Percentiles rank a stretch among this genome's conserved stretches.
These are phyloP conservation scores for Pristionchus mayeri DNA, from an alignment of 2,888 invertebrate genomes.

Conservation along the genomic window DNA sequence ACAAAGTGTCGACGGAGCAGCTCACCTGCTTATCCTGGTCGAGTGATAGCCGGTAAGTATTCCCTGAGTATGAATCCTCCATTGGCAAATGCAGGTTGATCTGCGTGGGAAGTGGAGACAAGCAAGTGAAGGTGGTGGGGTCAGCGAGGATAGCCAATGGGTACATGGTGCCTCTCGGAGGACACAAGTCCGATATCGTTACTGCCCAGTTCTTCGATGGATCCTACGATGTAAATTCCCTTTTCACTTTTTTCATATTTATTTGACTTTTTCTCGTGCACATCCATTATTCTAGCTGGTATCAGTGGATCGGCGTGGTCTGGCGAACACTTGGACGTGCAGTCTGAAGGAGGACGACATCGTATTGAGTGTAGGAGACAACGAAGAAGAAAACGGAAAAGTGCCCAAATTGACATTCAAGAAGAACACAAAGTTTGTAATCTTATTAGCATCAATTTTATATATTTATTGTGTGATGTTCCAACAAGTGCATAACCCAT, in stretches of 20 bases:
- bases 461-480: no score
- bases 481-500: no score
- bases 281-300: conserved; percentile 67
- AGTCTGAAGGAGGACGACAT: conserved; percentile 65
- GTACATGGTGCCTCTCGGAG: conserved; percentile 85
- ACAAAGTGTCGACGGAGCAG: conserved; percentile 87
- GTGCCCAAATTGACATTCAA: conserved; percentile 69
- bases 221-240: conserved; percentile 84
- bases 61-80: background rate
- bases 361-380: conserved; percentile 51
- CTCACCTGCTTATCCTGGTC: conserved; percentile 94
- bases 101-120: conserved; percentile 92
- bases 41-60: conserved; percentile 85
- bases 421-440: conserved; percentile 61
- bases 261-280: no score
- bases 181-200: conserved; percentile 89
- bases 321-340: conserved; percentile 65
- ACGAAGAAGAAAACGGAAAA: conserved; percentile 60
- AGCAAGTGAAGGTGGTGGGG: conserved; percentile 86
- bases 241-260: background rate
- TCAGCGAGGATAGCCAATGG: conserved; percentile 86
- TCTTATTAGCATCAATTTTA: no score
- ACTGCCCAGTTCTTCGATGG: conserved; percentile 90
- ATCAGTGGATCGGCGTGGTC: conserved; percentile 68
- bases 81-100: no score